Evolutionary conservation across 2,113 vertebrate species (phyloP).

Genomic region (Atherinomorus stipes): DNA sequence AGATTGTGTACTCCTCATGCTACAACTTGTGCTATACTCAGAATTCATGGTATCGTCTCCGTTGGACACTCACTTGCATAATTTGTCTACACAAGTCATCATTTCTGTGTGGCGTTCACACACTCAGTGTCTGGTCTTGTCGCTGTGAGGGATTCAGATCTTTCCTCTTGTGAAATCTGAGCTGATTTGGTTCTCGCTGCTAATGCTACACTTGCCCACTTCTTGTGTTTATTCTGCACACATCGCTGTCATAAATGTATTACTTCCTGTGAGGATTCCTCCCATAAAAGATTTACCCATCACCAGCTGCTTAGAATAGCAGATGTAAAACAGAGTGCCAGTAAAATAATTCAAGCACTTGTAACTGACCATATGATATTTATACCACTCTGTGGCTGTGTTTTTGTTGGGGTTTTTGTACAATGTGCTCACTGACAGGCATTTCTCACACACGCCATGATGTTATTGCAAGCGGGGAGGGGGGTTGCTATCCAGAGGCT

Average conservation of each 20-base stretch:
- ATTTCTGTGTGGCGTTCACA: background rate
- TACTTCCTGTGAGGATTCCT: conserved; percentile 11
- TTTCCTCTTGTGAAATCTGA: background rate
- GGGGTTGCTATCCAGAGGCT: background rate
- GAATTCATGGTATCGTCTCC: background rate
- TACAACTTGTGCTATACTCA: background rate
- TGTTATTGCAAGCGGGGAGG: background rate
- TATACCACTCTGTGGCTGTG: conserved; percentile 17
- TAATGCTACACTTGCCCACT: background rate
- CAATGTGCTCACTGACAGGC: conserved; percentile 25
- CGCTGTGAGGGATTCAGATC: background rate
- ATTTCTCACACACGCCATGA: background rate
- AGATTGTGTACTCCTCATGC: background rate
- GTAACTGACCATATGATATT: conserved; percentile 48
- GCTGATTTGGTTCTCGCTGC: background rate
- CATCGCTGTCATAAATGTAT: conserved; percentile 19
- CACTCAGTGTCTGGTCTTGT: background rate
- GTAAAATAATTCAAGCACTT: background rate
- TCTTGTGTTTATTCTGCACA: conserved; percentile 31
- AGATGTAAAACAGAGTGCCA: conserved; percentile 4
- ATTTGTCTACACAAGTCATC: background rate
- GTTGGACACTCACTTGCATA: background rate
- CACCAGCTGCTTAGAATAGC: conserved; percentile 2
- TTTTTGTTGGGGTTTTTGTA: conserved; percentile 21
- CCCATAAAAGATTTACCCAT: conserved; percentile 8